Evolutionary conservation across 2,888 invertebrate species (phyloP).

Genomic region (Meghimatium bilineatum): DNA sequence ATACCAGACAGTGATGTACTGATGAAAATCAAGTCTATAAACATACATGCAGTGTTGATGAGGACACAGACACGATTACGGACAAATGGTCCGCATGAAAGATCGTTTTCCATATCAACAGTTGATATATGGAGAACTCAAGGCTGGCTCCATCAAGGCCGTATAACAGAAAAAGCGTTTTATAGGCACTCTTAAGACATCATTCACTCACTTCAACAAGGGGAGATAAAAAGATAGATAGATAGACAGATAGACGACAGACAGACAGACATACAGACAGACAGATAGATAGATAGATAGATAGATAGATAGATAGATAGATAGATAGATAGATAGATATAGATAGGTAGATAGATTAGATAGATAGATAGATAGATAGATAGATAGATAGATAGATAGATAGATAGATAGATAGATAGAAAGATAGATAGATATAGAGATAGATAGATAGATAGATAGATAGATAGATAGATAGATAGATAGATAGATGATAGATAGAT

Average conservation of each 20-base stretch:
- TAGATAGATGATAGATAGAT: not conserved
- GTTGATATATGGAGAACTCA: no score
- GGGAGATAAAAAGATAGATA: not conserved
- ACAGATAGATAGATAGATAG: not conserved
- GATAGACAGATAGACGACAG: not conserved
- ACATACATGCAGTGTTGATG: no score
- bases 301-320: not conserved
- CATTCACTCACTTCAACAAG: no score
- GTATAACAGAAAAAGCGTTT: no score
- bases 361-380: not conserved
- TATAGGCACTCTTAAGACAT: no score
- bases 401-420: not conserved
- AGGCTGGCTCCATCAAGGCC: no score
- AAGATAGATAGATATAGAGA: not conserved
- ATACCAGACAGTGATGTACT: no score
- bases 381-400: not conserved
- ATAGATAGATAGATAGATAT: not conserved
- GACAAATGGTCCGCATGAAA: no score
- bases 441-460: slow-evolving; percentile 19
- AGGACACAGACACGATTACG: no score
- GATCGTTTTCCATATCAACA: no score
- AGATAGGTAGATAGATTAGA: no score
- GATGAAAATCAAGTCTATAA: no score
- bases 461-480: slow-evolving; percentile 10
- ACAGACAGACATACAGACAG: not conserved